A percentile compares a stretch with the other conserved stretches of the same genome.
Evolutionary conservation across 2,113 vertebrate species (phyloP).

Genomic region (Kryptolebias marmoratus): DNA sequence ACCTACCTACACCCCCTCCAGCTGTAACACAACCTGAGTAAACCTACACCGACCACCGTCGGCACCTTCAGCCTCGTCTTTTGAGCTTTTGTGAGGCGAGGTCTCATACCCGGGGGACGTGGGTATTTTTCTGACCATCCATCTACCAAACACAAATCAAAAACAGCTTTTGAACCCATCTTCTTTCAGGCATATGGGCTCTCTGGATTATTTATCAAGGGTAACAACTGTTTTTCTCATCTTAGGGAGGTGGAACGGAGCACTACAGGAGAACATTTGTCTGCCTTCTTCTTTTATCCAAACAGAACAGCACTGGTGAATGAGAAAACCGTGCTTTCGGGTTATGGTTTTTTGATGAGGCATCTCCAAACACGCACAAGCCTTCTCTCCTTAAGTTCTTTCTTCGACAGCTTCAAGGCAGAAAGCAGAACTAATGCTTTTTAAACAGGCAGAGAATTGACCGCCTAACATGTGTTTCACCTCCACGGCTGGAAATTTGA

Average conservation of each 20-base stretch:
- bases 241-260: constrained; percentile 19
- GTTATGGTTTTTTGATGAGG: constrained; percentile 22
- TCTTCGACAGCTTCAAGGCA: constrained; percentile 6
- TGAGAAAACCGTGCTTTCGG: constrained; percentile 45
- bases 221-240: constrained; percentile 60
- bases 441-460: constrained; percentile 30
- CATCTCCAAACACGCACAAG: constrained; percentile 4
- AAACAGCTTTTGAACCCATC: constrained; percentile 24
- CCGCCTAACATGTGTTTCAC: constrained; percentile 43
- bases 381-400: neutral
- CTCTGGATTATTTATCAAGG: constrained; percentile 33
- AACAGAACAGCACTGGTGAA: constrained; percentile 31
- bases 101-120: constrained; percentile 42
- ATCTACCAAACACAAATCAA: constrained; percentile 18
- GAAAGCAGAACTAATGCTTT: constrained; percentile 37
- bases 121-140: constrained; percentile 11
- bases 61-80: constrained; percentile 21
- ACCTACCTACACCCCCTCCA: constrained; percentile 44
- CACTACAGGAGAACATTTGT: neutral
- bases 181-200: neutral
- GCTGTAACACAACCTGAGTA: constrained; percentile 64
- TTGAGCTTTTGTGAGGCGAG: constrained; percentile 57
- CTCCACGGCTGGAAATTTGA: constrained; percentile 44
- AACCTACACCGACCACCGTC: constrained; percentile 50
- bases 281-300: constrained; percentile 7